A percentile compares a stretch with the other conserved stretches of the same genome.
Conservation (phyloP, 2,888 invertebrate species). For the Diploptera punctata region DNA sequence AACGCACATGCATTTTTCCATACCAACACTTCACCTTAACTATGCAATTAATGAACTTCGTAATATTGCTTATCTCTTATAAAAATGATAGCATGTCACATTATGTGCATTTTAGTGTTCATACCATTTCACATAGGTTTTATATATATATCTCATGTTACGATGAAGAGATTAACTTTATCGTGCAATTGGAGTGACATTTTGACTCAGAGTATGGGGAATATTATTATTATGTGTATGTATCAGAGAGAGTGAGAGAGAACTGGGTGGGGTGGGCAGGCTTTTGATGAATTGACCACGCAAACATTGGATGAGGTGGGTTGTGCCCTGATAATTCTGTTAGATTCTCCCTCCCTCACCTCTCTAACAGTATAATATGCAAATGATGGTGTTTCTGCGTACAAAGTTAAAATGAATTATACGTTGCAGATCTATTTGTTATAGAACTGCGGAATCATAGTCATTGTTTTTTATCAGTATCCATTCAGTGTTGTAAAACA, state of each 20-base stretch:
- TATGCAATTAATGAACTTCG: neutral
- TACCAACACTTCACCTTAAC: neutral
- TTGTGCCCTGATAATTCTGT: neutral
- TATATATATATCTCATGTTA: neutral
- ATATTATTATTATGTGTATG: slow-evolving; percentile 1
- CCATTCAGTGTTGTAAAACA: too few species aligned
- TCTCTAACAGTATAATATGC: slow-evolving; percentile 3
- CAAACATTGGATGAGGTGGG: slow-evolving; percentile 8
- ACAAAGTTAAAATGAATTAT: slow-evolving; percentile 8
- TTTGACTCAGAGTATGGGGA: neutral
- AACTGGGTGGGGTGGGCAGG: neutral
- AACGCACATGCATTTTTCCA: too few species aligned
- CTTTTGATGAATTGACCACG: slow-evolving; percentile 8
- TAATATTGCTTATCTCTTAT: neutral
- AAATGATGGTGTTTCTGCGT: neutral
- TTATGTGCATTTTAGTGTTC: neutral
- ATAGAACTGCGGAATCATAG: too few species aligned
- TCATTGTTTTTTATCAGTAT: too few species aligned
- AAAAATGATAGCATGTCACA: neutral
- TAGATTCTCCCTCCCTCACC: neutral
- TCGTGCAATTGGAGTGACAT: neutral
- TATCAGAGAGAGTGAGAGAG: neutral
- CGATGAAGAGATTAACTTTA: slow-evolving; percentile 5
- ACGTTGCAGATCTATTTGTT: slow-evolving; percentile 5
- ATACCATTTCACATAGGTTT: too few species aligned